Evolutionary conservation across 2,113 vertebrate genomes (phyloP).

Genomic region (Narcine bancroftii): DNA sequence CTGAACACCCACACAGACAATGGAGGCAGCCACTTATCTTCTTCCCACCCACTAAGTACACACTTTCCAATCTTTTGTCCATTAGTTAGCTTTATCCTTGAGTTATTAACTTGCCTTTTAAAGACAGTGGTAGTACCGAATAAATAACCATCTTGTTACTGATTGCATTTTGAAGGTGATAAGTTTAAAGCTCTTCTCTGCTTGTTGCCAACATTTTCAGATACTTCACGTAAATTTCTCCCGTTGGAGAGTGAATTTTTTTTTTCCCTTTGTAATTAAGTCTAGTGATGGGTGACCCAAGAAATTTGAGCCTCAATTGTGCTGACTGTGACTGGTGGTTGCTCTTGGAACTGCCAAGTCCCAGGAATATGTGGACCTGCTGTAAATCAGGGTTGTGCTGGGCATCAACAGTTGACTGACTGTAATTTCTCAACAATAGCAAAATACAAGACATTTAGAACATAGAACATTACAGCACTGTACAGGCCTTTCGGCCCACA

Average conservation of each 20-base stretch:
- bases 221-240: not conserved
- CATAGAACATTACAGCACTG: too few relatives aligned
- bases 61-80: not conserved
- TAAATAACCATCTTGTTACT: conserved; percentile 14
- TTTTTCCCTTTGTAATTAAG: not conserved
- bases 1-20: conserved; percentile 31
- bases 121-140: conserved; percentile 4
- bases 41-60: conserved; percentile 16
- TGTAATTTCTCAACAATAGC: too few relatives aligned
- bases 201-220: not conserved
- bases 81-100: conserved; percentile 24
- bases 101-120: conserved; percentile 14
- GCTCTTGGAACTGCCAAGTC: too few relatives aligned
- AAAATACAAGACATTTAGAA: too few relatives aligned
- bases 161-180: not conserved
- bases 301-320: not conserved
- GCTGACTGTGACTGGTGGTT: too few relatives aligned
- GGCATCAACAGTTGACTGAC: too few relatives aligned
- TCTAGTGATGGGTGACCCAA: not conserved
- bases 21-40: conserved; percentile 20
- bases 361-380: too few relatives aligned
- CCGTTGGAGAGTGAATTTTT: not conserved
- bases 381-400: too few relatives aligned
- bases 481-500: too few relatives aligned
- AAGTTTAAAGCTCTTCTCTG: conserved; percentile 16